These are phyloP conservation scores for Nyleta sp. DNA, from an alignment of 2,888 invertebrate species.

Conservation along the genomic window DNA sequence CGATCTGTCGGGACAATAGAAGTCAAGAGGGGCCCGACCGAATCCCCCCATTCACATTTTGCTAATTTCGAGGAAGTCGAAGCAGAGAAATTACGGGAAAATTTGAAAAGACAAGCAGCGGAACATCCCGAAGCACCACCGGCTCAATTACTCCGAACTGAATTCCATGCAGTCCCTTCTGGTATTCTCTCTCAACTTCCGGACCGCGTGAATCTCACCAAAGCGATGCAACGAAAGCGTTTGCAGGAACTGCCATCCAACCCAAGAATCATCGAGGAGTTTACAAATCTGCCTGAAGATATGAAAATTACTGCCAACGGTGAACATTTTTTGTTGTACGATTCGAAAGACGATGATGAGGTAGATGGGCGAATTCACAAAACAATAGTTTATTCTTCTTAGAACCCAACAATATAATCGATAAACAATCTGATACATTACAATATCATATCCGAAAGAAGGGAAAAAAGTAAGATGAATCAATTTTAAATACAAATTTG, in stretches of 20 bases:
- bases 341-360: not conserved
- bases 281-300: not conserved
- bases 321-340: conserved; percentile 17
- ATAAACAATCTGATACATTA: too few species aligned
- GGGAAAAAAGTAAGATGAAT: too few species aligned
- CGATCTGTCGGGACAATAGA: not conserved
- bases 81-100: conserved; percentile 2
- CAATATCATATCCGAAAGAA: too few species aligned
- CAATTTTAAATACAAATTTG: too few species aligned
- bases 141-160: not conserved
- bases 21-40: not conserved
- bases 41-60: not conserved
- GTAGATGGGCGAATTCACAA: too few species aligned
- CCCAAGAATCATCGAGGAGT: too few species aligned
- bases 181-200: not conserved
- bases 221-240: too few species aligned
- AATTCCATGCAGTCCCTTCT: not conserved
- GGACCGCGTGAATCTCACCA: too few species aligned
- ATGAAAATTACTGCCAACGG: not conserved
- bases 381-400: too few species aligned
- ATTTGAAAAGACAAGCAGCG: not conserved
- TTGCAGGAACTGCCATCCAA: too few species aligned
- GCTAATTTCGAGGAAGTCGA: conserved; percentile 17
- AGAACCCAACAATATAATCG: too few species aligned
- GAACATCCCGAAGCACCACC: conserved; percentile 6